Evolutionary conservation across 1,140 invertebrate genomes (phyloP).

Genomic region (Subanguina moxae): DNA sequence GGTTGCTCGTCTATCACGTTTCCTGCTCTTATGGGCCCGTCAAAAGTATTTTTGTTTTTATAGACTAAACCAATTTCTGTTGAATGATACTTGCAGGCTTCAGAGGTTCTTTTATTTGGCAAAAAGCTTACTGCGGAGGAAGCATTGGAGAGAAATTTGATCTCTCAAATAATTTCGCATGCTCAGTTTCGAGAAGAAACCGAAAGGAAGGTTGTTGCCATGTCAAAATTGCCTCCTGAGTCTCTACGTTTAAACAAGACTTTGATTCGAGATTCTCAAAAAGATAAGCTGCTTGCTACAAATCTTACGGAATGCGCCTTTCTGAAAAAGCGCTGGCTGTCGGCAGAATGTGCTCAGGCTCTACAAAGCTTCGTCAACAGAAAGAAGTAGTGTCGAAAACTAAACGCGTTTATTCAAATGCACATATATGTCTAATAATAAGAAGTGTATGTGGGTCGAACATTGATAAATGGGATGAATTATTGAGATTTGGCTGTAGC

Average conservation of each 20-base stretch:
- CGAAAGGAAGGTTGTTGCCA: slow-evolving; percentile 11
- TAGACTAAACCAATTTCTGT: slow-evolving; percentile 10
- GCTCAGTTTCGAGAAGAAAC: slow-evolving; percentile 64
- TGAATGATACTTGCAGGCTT: slow-evolving; percentile 65
- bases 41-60: slow-evolving; percentile 62
- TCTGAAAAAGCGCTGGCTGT: slow-evolving; percentile 66
- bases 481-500: no score
- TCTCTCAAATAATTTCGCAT: slow-evolving; percentile 69
- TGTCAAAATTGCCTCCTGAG: slow-evolving; percentile 55
- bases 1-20: slow-evolving; percentile 78
- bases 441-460: no score
- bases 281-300: slow-evolving; percentile 62
- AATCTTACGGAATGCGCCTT: slow-evolving; percentile 65
- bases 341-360: slow-evolving; percentile 66
- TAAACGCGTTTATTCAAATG: no score
- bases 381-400: slow-evolving; percentile 12
- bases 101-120: slow-evolving; percentile 75
- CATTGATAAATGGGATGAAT: no score
- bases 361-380: slow-evolving; percentile 64
- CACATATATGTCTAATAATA: no score
- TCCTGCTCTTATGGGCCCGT: slow-evolving; percentile 73
- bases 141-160: slow-evolving; percentile 70
- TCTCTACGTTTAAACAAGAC: slow-evolving; percentile 65
- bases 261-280: slow-evolving; percentile 62
- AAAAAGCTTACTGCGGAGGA: slow-evolving; percentile 73